Evolutionary conservation across 2,888 invertebrate genomes (phyloP).

Genomic region (Sepioteuthis lessoniana): DNA sequence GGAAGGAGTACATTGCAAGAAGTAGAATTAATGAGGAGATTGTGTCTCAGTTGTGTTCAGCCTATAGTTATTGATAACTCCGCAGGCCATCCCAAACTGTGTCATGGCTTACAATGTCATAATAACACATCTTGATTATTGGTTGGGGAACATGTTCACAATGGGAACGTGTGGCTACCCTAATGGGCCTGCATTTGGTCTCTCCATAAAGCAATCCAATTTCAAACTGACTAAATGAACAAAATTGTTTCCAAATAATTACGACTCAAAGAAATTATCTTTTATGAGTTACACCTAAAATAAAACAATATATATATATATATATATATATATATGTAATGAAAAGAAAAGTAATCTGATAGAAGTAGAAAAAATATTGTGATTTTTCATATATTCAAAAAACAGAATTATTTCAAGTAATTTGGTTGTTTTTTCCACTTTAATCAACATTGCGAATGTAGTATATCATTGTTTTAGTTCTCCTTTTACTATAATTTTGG

Average conservation of each 20-base stretch:
- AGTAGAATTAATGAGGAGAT: slow-evolving; percentile 33
- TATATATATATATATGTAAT: neutral
- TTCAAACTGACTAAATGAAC: slow-evolving; percentile 21
- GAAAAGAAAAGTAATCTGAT: neutral
- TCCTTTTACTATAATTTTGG: neutral
- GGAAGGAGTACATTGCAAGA: neutral
- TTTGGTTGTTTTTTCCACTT: neutral
- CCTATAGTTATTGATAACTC: slow-evolving; percentile 10
- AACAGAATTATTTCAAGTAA: slow-evolving; percentile 9
- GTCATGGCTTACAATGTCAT: slow-evolving; percentile 1
- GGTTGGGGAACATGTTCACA: neutral
- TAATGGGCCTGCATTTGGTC: slow-evolving; percentile 7
- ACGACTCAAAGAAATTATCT: slow-evolving; percentile 9
- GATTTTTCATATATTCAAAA: neutral
- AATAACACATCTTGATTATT: slow-evolving; percentile 33
- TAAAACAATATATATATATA: neutral
- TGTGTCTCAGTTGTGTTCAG: slow-evolving; percentile 33
- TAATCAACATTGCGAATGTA: neutral
- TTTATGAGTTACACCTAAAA: neutral
- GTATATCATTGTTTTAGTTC: neutral
- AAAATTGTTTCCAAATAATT: slow-evolving; percentile 33
- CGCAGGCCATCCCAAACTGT: slow-evolving; percentile 33
- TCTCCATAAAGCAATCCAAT: neutral
- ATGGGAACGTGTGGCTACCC: neutral
- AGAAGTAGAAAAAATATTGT: neutral